Evolutionary conservation across 2,888 invertebrate species (phyloP).

Genomic region (Spilosoma lubricipeda): DNA sequence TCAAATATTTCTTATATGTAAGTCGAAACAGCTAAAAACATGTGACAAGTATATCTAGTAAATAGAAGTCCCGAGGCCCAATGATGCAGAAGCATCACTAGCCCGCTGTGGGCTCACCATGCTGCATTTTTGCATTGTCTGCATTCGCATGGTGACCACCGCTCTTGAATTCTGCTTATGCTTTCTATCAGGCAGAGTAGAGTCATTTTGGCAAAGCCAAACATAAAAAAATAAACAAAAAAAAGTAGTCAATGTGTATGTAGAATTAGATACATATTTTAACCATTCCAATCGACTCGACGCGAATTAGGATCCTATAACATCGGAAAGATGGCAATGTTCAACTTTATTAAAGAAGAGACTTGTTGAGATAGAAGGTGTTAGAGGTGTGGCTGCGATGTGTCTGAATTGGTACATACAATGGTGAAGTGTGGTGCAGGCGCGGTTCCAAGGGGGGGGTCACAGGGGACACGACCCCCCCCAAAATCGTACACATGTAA

Average conservation of each 20-base stretch:
- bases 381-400: not conserved
- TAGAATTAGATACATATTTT: not conserved
- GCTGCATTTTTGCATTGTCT: no score
- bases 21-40: not conserved
- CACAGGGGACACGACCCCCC: no score
- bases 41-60: not conserved
- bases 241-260: no score
- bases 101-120: no score
- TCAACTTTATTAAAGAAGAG: not conserved
- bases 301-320: not conserved
- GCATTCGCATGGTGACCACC: no score
- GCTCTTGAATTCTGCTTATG: no score
- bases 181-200: no score
- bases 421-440: not conserved
- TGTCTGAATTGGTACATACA: not conserved
- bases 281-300: not conserved
- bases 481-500: no score
- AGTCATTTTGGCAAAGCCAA: no score
- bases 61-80: not conserved
- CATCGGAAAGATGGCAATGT: not conserved
- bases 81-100: no score
- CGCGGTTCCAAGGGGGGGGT: no score
- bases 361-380: not conserved
- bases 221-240: no score
- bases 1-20: not conserved